Evolutionary conservation across 2,888 invertebrate genomes (phyloP).

Genomic region (Tipula unca): DNA sequence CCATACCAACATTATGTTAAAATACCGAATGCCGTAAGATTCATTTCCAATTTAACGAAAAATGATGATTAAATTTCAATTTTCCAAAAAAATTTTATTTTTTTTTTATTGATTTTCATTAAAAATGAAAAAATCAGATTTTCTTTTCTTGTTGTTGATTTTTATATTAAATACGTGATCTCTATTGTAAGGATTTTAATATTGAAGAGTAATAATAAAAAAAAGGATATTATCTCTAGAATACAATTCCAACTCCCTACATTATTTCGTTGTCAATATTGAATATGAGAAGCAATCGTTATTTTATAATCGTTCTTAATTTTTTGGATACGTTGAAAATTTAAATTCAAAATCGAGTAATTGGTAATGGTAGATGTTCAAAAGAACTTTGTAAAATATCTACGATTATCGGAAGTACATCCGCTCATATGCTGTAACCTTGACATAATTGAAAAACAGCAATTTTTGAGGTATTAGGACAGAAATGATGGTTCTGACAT

Average conservation of each 20-base stretch:
- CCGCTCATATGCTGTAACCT: too few relatives aligned
- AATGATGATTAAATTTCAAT: neutral
- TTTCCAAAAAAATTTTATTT: neutral
- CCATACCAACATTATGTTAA: neutral
- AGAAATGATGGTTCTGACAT: too few relatives aligned
- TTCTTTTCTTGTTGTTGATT: neutral
- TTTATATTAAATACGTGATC: slow-evolving; percentile 8
- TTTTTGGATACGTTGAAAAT: neutral
- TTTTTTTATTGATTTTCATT: neutral
- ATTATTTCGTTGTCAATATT: neutral
- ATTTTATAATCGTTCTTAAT: neutral
- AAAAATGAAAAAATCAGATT: neutral
- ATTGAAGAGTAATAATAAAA: neutral
- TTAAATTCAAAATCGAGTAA: too few relatives aligned
- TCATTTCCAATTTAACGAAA: neutral
- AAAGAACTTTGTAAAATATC: too few relatives aligned
- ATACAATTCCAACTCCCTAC: neutral
- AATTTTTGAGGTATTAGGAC: too few relatives aligned
- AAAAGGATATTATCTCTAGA: neutral
- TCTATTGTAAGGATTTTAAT: neutral
- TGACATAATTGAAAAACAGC: too few relatives aligned
- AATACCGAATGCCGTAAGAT: neutral
- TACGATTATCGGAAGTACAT: too few relatives aligned
- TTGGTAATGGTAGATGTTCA: too few relatives aligned
- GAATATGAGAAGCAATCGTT: neutral